Evolutionary conservation across 2,797 vertebrate genomes (phyloP), one percentile per base, ranked within the genome.

Genomic region (Pangasius sanitwongsei): DNA sequence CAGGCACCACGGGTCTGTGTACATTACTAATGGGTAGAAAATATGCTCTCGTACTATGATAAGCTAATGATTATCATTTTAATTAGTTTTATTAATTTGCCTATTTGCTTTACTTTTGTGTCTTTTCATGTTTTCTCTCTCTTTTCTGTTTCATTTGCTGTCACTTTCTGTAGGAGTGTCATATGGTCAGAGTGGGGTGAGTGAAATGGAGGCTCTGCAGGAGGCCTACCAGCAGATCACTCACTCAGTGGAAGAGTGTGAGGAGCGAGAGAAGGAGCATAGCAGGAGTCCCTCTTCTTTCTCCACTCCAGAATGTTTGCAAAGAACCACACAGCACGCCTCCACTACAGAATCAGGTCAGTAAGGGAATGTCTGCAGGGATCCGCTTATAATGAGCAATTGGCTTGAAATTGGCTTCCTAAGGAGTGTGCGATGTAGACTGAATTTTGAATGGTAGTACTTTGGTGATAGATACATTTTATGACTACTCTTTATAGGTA

Each of bases 181-280:
- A 7, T 94, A 91, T 55, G 95, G 93, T 75, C 97, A 97, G 90
- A 97, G 96, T 50, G 95, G 92, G n/a, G 95, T 80, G 20, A 97
- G 97, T 89, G 98, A 99, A 48, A 92, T 96, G 6, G 98, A 98
- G 93, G 97, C 96, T 0, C 92, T 99, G 1, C 97, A 97, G 20
- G 96, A 97, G 86, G 98, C 97, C 0, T 99, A 98, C 90, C 94
- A 87, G 89, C 95, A 96, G 77, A 74, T 98, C 91, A 95, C 94
- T 80, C 95, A 95, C 85, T 96, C 95, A 89, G 91, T 95, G 84
- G 95, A 93, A 85, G 95, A 94, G 87, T 94, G 93, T 25, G 96
- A 94, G 6, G 93, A 91, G 0, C 87, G 53, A 53, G 94, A 94
- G 31, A 94, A 69, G 0, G 88, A 48, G 23, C 89, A 80, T 50